Percentiles rank a stretch among this genome's conserved stretches.
Conservation (phyloP, 2,113 vertebrate genomes). For the Psittacula cyanocephala region DNA sequence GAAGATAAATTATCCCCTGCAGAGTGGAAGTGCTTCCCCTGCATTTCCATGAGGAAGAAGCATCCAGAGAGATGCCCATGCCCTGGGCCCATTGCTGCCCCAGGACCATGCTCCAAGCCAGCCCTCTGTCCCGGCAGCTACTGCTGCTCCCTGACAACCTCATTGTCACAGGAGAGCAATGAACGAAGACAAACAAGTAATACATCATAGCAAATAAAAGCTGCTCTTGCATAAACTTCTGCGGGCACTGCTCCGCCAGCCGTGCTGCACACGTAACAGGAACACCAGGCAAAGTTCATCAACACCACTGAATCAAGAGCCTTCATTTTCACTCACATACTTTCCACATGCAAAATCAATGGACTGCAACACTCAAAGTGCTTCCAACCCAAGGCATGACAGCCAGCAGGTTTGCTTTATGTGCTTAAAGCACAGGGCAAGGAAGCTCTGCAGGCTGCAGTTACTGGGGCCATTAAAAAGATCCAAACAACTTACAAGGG, state of each 20-base stretch:
- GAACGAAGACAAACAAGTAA: not conserved
- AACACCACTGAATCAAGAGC: not conserved
- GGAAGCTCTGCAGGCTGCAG: not conserved
- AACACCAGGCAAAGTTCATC: not conserved
- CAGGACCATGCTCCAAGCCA: not conserved
- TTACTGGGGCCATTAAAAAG: not conserved
- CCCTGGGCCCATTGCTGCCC: not conserved
- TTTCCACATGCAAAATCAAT: not conserved
- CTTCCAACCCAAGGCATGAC: not conserved
- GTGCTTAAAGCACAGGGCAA: not conserved
- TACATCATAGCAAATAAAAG: fast-evolving
- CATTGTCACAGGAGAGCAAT: not conserved
- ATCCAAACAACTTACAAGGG: not conserved
- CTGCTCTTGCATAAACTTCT: not conserved
- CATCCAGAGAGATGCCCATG: not conserved
- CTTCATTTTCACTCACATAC: not conserved
- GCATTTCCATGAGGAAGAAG: not conserved
- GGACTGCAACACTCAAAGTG: not conserved
- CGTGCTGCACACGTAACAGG: not conserved
- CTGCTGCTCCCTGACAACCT: not conserved
- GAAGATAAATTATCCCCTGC: fast-evolving
- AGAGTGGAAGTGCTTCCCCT: not conserved
- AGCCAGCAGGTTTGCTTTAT: not conserved
- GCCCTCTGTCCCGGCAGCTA: not conserved
- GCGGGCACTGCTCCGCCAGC: not conserved